Conservation (phyloP, 1,140 invertebrate genomes). For the Schmidtea mediterranea region DNA sequence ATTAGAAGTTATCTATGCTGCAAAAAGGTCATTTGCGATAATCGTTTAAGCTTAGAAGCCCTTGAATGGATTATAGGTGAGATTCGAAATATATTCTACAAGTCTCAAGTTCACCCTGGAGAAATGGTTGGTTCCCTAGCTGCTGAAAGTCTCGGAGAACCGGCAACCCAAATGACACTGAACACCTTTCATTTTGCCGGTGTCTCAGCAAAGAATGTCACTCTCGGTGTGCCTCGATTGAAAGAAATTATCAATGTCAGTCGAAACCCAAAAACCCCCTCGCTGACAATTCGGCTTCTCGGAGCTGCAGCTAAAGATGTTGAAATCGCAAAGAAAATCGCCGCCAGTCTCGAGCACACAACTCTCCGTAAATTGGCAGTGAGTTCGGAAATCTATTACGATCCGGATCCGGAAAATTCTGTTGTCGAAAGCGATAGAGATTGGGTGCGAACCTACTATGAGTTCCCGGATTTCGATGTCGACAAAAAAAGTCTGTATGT, state of each 20-base stretch:
- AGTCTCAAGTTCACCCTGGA: slow-evolving; percentile 57
- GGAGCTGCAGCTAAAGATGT: slow-evolving; percentile 73
- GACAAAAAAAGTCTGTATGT: slow-evolving; percentile 89
- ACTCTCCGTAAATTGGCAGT: slow-evolving; percentile 85
- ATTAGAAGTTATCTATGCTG: slow-evolving; percentile 66
- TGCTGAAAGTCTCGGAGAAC: slow-evolving; percentile 88
- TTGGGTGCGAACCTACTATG: slow-evolving; percentile 96
- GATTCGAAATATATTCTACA: slow-evolving; percentile 89
- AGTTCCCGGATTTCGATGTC: slow-evolving; percentile 98
- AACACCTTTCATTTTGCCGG: slow-evolving; percentile 99
- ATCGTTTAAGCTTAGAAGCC: slow-evolving; percentile 65
- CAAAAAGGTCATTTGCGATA: slow-evolving; percentile 67
- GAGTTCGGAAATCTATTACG: slow-evolving; percentile 96
- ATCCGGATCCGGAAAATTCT: slow-evolving; percentile 91
- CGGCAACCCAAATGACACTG: slow-evolving; percentile 97
- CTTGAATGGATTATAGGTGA: slow-evolving; percentile 98
- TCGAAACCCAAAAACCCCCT: slow-evolving; percentile 93
- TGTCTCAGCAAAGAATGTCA: slow-evolving; percentile 98
- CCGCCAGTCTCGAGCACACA: slow-evolving; percentile 85
- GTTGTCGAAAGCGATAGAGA: slow-evolving; percentile 96
- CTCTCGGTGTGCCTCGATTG: slow-evolving; percentile 71
- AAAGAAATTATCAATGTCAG: slow-evolving; percentile 98
- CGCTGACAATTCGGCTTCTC: slow-evolving; percentile 79
- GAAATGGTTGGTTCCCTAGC: slow-evolving; percentile 88
- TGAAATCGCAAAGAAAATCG: slow-evolving; percentile 92